phyloP scores from a whole-genome alignment of 2,888 invertebrate genomes.

The Sycophila texana region DNA sequence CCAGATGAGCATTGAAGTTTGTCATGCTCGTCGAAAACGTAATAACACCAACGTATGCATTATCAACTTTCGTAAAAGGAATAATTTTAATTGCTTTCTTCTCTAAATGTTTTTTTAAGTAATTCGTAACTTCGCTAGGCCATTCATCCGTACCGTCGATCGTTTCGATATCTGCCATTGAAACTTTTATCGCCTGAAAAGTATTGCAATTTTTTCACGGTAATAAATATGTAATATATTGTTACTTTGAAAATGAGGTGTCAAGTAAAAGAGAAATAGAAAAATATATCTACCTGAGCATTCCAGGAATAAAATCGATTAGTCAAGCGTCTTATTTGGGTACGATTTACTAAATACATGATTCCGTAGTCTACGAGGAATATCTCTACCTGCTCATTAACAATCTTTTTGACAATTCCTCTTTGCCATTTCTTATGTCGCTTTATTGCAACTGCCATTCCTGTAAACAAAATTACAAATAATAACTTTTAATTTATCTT shows the following conservation, averaged over 20 bases:
- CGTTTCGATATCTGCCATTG: constrained; percentile 73
- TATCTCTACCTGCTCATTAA: constrained; percentile 77
- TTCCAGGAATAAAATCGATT: constrained; percentile 72
- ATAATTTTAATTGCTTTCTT: constrained; percentile 71
- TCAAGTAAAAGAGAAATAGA: background rate
- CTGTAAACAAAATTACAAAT: constrained; percentile 68
- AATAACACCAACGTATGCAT: constrained; percentile 61
- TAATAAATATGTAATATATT: background rate
- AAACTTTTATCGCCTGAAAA: constrained; percentile 67
- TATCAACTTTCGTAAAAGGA: constrained; percentile 65
- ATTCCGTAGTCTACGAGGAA: constrained; percentile 82
- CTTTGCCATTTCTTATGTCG: constrained; percentile 74
- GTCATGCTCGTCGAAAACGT: constrained; percentile 66
- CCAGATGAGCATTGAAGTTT: constrained; percentile 78
- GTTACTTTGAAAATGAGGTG: background rate
- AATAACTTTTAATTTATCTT: background rate
- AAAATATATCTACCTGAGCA: constrained; percentile 76
- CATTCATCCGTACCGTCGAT: constrained; percentile 71
- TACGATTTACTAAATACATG: constrained; percentile 76
- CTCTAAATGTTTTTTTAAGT: constrained; percentile 70
- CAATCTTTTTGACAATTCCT: constrained; percentile 77
- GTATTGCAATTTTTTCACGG: constrained; percentile 41
- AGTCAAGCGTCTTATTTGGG: constrained; percentile 77
- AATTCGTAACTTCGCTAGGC: constrained; percentile 69
- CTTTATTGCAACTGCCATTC: constrained; percentile 78